These are phyloP conservation scores for Athalia cordata DNA, from an alignment of 2,888 invertebrate genomes.

Conservation along the genomic window DNA sequence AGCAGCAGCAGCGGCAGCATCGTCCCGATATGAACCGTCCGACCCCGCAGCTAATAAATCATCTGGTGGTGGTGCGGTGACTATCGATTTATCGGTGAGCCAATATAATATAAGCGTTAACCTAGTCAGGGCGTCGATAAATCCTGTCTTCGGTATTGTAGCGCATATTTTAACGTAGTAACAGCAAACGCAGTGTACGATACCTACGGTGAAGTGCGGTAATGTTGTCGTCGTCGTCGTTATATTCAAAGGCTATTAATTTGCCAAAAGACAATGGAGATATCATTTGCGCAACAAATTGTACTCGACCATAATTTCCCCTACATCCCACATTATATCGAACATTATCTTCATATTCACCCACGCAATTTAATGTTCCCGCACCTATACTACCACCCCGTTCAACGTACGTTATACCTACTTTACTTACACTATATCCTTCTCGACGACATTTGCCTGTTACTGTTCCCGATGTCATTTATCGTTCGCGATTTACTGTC, in stretches of 20 bases:
- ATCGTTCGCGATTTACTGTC: constrained; percentile 30
- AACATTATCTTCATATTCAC: constrained; percentile 36
- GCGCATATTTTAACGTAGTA: neutral
- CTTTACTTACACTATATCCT: neutral
- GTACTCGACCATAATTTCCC: constrained; percentile 41
- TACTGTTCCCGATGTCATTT: constrained; percentile 6
- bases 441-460: constrained; percentile 25
- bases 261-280: constrained; percentile 66
- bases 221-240: no score
- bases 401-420: no score
- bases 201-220: no score
- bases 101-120: constrained; percentile 25
- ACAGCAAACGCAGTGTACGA: neutral
- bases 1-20: no score
- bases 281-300: constrained; percentile 58
- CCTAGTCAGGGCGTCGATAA: constrained; percentile 31
- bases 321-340: constrained; percentile 39
- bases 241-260: constrained; percentile 58
- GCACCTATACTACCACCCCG: constrained; percentile 1
- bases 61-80: neutral
- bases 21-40: no score
- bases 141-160: constrained; percentile 4
- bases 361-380: constrained; percentile 9
- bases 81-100: constrained; percentile 35
- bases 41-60: neutral